These are phyloP conservation scores for Cantharis flavilabris DNA, from an alignment of 2,888 invertebrate species.

Conservation along the genomic window DNA sequence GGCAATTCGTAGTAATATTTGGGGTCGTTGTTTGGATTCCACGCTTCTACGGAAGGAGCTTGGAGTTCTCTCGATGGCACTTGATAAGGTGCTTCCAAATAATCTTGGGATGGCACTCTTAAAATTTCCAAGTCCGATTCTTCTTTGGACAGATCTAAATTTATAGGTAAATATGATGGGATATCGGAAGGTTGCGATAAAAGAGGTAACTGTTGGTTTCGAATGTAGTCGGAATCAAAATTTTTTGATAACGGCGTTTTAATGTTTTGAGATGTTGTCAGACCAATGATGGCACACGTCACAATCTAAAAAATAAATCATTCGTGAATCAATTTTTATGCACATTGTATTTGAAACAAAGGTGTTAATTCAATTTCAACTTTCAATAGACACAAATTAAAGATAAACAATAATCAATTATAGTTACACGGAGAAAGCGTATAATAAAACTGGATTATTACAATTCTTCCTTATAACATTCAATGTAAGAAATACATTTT, in stretches of 20 bases:
- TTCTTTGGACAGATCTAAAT: constrained; percentile 45
- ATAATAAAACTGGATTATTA: background rate
- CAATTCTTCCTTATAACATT: background rate
- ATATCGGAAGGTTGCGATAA: constrained; percentile 20
- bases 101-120: constrained; percentile 40
- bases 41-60: constrained; percentile 53
- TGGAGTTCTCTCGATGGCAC: constrained; percentile 57
- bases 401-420: background rate
- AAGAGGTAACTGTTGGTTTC: constrained; percentile 2
- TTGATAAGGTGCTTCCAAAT: constrained; percentile 38
- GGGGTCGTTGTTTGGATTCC: constrained; percentile 53
- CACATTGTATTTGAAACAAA: background rate
- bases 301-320: constrained; percentile 9
- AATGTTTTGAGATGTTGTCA: constrained; percentile 15
- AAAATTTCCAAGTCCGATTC: constrained; percentile 38
- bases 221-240: constrained; percentile 3
- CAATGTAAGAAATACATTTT: background rate
- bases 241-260: constrained; percentile 27
- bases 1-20: constrained; percentile 52
- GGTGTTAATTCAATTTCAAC: background rate
- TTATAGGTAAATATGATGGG: constrained; percentile 36
- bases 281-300: constrained; percentile 8
- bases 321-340: too few relatives aligned
- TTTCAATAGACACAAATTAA: background rate
- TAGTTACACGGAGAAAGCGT: background rate